These are phyloP conservation scores for Hofmannophila pseudospretella DNA, from an alignment of 2,888 invertebrate genomes.

Conservation along the genomic window DNA sequence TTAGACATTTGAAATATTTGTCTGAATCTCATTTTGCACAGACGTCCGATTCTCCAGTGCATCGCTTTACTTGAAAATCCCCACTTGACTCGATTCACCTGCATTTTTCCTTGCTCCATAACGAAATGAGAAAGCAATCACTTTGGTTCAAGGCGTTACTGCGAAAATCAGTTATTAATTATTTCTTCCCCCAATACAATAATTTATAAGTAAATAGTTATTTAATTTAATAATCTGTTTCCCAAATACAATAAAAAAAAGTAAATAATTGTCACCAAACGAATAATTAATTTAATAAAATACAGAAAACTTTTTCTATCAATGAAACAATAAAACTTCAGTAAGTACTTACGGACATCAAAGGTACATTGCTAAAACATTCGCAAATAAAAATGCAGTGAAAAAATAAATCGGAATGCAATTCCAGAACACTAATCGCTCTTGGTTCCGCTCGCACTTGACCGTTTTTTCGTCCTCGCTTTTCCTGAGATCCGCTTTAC, in stretches of 20 bases:
- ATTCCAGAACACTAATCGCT: constrained; percentile 27
- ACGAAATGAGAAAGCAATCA: constrained; percentile 2
- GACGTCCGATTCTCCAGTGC: constrained; percentile 38
- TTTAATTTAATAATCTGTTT: no score
- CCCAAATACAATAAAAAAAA: no score
- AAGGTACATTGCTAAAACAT: no score
- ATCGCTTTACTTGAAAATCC: constrained; percentile 33
- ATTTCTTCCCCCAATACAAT: no score
- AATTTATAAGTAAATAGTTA: no score
- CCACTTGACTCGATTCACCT: constrained; percentile 23
- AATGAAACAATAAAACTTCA: no score
- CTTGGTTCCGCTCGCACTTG: constrained; percentile 26
- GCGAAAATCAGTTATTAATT: no score
- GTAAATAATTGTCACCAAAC: no score
- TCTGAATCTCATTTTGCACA: constrained; percentile 48
- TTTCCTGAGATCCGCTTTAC: constrained; percentile 53
- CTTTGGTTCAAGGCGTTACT: constrained; percentile 1
- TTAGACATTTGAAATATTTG: constrained; percentile 8
- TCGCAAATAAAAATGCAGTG: no score
- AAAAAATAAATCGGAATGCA: constrained; percentile 2
- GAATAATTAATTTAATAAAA: no score
- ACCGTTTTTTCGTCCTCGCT: constrained; percentile 40
- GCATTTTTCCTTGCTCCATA: constrained; percentile 12
- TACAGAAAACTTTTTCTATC: no score
- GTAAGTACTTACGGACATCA: no score